Percentiles rank a stretch among this genome's conserved stretches.
These are phyloP conservation scores for Tragelaphus buxtoni DNA, from an alignment of 2,113 vertebrate genomes.

Conservation along the genomic window DNA sequence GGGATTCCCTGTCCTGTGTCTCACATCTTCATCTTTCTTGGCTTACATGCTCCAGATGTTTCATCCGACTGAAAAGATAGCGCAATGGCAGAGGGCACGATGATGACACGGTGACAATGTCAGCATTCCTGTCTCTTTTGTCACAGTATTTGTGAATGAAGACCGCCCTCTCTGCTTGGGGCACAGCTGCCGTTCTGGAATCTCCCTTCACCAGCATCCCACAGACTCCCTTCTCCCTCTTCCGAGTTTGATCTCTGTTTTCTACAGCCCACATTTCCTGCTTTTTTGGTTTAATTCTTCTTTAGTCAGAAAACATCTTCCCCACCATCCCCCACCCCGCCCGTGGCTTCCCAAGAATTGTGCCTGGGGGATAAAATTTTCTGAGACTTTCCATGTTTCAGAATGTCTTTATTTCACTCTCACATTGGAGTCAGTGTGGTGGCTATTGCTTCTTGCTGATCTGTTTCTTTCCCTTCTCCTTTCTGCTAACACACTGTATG, in stretches of 20 bases:
- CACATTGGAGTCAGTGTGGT: no score
- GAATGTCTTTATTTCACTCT: not conserved
- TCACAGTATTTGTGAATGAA: not conserved
- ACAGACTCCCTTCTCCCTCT: not conserved
- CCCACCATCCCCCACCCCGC: not conserved
- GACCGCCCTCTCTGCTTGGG: not conserved
- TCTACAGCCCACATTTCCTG: not conserved
- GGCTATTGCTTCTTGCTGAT: not conserved
- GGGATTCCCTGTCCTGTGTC: not conserved
- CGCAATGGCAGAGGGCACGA: fast-evolving
- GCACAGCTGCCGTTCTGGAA: not conserved
- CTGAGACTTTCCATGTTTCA: not conserved
- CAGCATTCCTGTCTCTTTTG: not conserved
- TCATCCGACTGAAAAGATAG: no score
- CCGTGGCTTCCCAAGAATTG: not conserved
- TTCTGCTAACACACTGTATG: not conserved
- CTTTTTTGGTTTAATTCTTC: not conserved
- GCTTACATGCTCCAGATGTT: not conserved
- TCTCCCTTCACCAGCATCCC: not conserved
- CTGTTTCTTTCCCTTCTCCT: not conserved
- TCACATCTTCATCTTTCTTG: not conserved
- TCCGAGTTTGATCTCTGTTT: not conserved
- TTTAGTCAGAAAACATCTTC: not conserved
- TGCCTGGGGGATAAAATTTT: not conserved
- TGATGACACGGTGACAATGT: not conserved